Base-by-base conservation (phyloP, 2,113 vertebrate species). In the Austrofundulus limnaeus region DNA sequence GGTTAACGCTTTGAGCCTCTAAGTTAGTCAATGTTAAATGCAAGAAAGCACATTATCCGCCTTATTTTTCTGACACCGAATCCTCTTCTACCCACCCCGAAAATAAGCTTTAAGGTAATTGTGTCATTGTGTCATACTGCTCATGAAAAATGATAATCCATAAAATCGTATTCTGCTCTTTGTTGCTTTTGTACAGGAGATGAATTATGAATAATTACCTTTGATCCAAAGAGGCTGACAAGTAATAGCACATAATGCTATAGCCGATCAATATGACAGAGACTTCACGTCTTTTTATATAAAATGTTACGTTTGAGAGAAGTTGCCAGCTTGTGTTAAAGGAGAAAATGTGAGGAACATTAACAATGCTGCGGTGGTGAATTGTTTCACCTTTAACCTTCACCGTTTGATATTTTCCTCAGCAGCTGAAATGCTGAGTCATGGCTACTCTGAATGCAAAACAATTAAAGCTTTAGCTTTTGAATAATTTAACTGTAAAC, bases 401-500 rank as follows among this genome's bases (percentile, higher is more conserved):
- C 74, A 19, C 25, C 37, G 42, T 37, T 23, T 20, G 59, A 54
- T 16, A 13, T 38, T 34, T 48, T 59, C 34, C 43, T 66, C 59
- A 43, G 43, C 24, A 9, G 24, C 63, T 56, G 34, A 71, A 56
- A 66, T 28, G 23, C 50, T 62, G 61, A 45, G 20, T 57, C 59
- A 34, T 47, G 12, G 34, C 25, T 61, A 37, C 64, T 76, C 78
- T 64, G 39, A 54, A 67, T 71, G 53, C 15, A 64, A 11, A 81
- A 84, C 66, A 43, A 21, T 37, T n/a, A 49, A 66, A 55, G 46
- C 61, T 48, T 41, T 17, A 25, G 45, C 46, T 64, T 52, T 63
- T 92, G 51, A 91, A 90, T 92, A 70, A 82, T 70, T 85, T 77
- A 92, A 64, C 60, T 74, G 81, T 90, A 89, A 85, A 82, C 90